phyloP scores from a whole-genome alignment of 1,140 invertebrate species.

The Coboldia fuscipes region DNA sequence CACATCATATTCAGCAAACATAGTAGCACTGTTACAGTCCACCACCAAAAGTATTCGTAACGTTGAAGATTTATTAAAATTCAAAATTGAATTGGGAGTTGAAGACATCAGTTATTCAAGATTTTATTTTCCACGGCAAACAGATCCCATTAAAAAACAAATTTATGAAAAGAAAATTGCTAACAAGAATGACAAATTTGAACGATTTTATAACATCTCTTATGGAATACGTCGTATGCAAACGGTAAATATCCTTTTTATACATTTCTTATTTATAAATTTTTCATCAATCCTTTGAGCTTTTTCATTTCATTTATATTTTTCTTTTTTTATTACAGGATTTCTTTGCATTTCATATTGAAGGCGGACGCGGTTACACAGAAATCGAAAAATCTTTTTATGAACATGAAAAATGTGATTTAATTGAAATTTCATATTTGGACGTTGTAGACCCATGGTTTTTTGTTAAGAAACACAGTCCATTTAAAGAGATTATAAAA shows the following conservation, averaged over 20 bases:
- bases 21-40: constrained; percentile 25
- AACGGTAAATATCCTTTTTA: background rate
- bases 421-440: constrained; percentile 34
- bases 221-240: constrained; percentile 8
- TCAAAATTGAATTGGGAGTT: constrained; percentile 15
- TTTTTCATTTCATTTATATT: no score
- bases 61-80: constrained; percentile 18
- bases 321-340: constrained; percentile 9
- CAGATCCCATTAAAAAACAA: constrained; percentile 7
- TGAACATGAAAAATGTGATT: constrained; percentile 40
- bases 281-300: no score
- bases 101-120: constrained; percentile 18
- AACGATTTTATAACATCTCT: constrained; percentile 11
- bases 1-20: constrained; percentile 23
- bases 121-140: constrained; percentile 12
- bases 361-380: constrained; percentile 33
- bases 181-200: constrained; percentile 10
- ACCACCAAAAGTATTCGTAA: constrained; percentile 22
- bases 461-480: constrained; percentile 30
- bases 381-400: constrained; percentile 35
- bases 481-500: constrained; percentile 35
- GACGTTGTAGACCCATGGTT: constrained; percentile 32
- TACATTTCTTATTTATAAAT: background rate
- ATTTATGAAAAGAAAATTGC: constrained; percentile 17
- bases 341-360: constrained; percentile 39